A percentile compares a stretch with the other conserved stretches of the same genome.
Evolutionary conservation across 1,140 invertebrate species (phyloP).

Genomic region (Asbolus verrucosus): DNA sequence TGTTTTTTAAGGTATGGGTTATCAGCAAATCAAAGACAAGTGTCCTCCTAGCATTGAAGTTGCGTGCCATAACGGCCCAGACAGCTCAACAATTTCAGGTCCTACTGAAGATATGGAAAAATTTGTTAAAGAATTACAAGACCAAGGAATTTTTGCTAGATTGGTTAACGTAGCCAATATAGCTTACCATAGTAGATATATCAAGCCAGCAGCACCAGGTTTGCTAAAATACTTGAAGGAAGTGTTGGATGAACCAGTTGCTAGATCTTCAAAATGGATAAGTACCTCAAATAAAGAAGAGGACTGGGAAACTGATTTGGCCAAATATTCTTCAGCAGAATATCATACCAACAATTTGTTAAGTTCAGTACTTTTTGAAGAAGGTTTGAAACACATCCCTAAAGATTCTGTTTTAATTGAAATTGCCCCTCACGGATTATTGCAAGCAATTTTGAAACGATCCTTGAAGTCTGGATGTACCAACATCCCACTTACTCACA

Average conservation of each 20-base stretch:
- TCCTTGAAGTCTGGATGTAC: slow-evolving; percentile 71
- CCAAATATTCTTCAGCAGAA: slow-evolving; percentile 83
- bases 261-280: slow-evolving; percentile 84
- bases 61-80: slow-evolving; percentile 87
- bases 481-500: slow-evolving; percentile 85
- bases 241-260: slow-evolving; percentile 77
- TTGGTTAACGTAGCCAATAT: slow-evolving; percentile 85
- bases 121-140: slow-evolving; percentile 78
- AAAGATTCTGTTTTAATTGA: slow-evolving; percentile 82
- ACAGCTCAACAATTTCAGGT: slow-evolving; percentile 89
- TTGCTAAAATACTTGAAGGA: slow-evolving; percentile 79
- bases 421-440: slow-evolving; percentile 87
- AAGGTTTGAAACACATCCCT: slow-evolving; percentile 81
- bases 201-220: slow-evolving; percentile 80
- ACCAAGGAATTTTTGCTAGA: slow-evolving; percentile 83
- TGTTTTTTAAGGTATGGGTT: slow-evolving; percentile 63
- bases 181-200: slow-evolving; percentile 87
- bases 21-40: slow-evolving; percentile 67
- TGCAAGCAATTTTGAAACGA: slow-evolving; percentile 77
- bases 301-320: slow-evolving; percentile 78
- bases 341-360: slow-evolving; percentile 95
- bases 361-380: slow-evolving; percentile 87
- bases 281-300: slow-evolving; percentile 86
- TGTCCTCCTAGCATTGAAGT: slow-evolving; percentile 80
- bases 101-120: slow-evolving; percentile 76